These are phyloP conservation scores for Chaenocephalus aceratus DNA, from an alignment of 2,113 vertebrate species.

Conservation along the genomic window DNA sequence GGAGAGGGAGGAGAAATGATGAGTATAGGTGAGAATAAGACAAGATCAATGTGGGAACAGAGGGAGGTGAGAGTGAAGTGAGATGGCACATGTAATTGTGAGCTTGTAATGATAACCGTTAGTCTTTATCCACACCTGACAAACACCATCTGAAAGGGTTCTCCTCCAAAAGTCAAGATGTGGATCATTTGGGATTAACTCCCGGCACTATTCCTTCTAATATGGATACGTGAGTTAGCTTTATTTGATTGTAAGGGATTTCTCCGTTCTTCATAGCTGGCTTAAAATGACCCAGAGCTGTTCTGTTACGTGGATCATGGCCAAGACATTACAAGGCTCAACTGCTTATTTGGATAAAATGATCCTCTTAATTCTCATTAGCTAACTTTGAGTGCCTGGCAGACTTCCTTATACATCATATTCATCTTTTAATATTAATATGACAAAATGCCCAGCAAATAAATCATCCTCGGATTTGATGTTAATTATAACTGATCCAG, in stretches of 20 bases:
- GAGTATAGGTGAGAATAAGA: slow-evolving; percentile 7
- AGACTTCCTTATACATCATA: background rate
- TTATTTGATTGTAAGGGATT: background rate
- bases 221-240: background rate
- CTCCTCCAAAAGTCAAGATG: background rate
- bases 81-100: background rate
- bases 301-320: background rate
- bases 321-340: background rate
- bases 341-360: background rate
- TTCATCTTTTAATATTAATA: background rate
- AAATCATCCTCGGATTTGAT: background rate
- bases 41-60: background rate
- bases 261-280: background rate
- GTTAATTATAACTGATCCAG: background rate
- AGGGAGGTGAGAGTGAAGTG: slow-evolving; percentile 15
- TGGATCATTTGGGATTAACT: background rate
- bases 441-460: background rate
- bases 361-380: background rate
- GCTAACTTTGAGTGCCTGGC: background rate
- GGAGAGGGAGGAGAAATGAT: background rate
- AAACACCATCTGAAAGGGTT: background rate
- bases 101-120: background rate
- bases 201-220: too few species aligned
- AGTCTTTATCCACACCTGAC: background rate
- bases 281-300: background rate